Evolutionary conservation across 2,797 vertebrate species (phyloP).

Genomic region (Oophaga sylvatica): DNA sequence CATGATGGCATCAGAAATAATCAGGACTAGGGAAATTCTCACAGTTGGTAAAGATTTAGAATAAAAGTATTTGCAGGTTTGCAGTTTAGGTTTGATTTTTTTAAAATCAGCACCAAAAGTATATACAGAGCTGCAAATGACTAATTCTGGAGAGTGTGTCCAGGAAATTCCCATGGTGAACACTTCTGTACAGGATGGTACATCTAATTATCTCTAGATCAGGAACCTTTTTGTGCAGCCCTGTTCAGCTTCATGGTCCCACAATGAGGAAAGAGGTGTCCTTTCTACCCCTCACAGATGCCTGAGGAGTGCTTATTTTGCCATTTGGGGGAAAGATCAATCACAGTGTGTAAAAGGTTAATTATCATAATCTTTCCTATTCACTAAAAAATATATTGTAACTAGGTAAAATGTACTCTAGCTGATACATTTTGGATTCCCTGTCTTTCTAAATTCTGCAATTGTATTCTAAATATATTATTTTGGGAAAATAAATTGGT

Average conservation of each 20-base stretch:
- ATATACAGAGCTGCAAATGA: neutral
- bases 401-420: conserved; percentile 12
- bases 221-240: neutral
- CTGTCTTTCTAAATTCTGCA: conserved; percentile 38
- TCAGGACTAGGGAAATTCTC: conserved; percentile 21
- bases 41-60: neutral
- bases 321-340: neutral
- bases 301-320: neutral
- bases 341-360: neutral
- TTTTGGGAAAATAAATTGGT: conserved; percentile 42
- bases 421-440: conserved; percentile 2
- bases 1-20: conserved; percentile 12
- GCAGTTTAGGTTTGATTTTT: neutral
- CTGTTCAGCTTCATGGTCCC: neutral
- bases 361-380: neutral
- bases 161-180: conserved; percentile 11
- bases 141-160: neutral
- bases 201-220: neutral
- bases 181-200: neutral
- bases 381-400: conserved; percentile 6
- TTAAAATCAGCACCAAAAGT: neutral
- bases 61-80: neutral
- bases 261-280: neutral
- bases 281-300: neutral
- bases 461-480: conserved; percentile 34